Conservation (phyloP, 1,140 invertebrate species). For the Bilobella aurantiaca region DNA sequence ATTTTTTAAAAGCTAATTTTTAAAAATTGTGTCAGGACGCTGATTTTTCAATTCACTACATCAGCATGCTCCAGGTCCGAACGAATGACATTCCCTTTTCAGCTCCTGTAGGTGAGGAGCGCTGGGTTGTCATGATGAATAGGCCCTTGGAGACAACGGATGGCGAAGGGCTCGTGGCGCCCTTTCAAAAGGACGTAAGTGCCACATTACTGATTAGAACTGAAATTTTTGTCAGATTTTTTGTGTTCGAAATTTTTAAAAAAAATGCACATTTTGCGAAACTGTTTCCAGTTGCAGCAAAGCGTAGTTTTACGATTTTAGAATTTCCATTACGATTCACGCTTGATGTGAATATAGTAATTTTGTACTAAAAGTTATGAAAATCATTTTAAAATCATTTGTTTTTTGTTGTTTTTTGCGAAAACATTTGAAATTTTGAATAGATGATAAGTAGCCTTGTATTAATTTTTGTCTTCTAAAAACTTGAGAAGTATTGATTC, state of each 20-base stretch:
- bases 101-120: conserved; percentile 54
- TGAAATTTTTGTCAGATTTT: background rate
- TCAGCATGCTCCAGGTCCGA: conserved; percentile 55
- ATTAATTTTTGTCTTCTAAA: no score
- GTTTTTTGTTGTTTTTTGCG: no score
- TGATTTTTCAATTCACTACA: conserved; percentile 63
- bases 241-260: no score
- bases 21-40: conserved; percentile 47
- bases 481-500: conserved; percentile 5
- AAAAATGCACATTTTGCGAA: no score
- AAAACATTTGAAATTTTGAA: no score
- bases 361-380: no score
- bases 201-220: background rate
- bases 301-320: no score
- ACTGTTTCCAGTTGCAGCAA: no score
- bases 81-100: conserved; percentile 52
- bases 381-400: no score
- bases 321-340: no score
- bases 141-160: conserved; percentile 64
- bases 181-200: conserved; percentile 53
- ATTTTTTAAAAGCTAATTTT: background rate
- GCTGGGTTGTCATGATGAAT: conserved; percentile 65
- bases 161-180: conserved; percentile 69
- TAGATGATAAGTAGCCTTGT: no score
- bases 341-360: no score